Conservation (phyloP, 2,888 invertebrate genomes). For the Eumerus sabulonum region DNA sequence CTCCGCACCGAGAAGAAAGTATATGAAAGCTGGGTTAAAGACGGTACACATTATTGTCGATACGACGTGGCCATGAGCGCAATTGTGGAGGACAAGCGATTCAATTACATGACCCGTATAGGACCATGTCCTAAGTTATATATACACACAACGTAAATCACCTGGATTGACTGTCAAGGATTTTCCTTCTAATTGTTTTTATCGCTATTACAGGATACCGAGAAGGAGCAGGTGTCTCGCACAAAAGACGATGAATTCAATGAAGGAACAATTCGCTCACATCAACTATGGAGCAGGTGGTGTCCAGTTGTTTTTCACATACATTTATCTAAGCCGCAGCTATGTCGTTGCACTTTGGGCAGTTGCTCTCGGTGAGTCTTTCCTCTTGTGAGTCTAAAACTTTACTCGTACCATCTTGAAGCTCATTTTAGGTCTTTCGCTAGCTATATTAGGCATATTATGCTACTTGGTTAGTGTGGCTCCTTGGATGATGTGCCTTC, state of each 20-base stretch:
- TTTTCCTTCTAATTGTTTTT: no score
- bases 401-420: no score
- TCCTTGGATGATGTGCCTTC: no score
- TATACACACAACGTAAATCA: neutral
- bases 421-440: no score
- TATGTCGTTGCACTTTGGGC: conserved; percentile 88
- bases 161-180: no score
- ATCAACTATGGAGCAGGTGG: conserved; percentile 88
- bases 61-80: conserved; percentile 83
- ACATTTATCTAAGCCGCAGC: conserved; percentile 92
- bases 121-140: conserved; percentile 86
- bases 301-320: conserved; percentile 91
- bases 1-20: conserved; percentile 83
- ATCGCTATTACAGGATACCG: no score
- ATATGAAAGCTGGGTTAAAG: conserved; percentile 84
- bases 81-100: conserved; percentile 78
- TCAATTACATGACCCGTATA: conserved; percentile 78
- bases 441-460: no score
- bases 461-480: no score
- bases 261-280: neutral
- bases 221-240: conserved; percentile 92
- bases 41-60: conserved; percentile 88
- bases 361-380: neutral
- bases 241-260: neutral
- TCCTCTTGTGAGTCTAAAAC: neutral